Percentiles rank a stretch among this genome's conserved stretches.
Conservation (phyloP, 2,888 invertebrate species). For the Drosophila algonquin region DNA sequence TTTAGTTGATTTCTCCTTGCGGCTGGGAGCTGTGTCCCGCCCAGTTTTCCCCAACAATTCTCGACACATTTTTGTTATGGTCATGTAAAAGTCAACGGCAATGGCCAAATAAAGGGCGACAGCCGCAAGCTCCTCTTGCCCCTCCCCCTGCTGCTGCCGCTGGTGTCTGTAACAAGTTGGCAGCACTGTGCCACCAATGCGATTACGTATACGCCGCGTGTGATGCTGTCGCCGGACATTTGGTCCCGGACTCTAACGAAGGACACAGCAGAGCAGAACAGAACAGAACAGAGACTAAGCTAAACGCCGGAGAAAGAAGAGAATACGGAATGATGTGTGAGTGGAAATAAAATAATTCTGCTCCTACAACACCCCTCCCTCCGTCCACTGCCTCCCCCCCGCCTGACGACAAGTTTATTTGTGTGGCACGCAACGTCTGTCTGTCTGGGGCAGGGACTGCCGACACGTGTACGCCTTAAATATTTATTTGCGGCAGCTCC, state of each 20-base stretch:
- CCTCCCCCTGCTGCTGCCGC: neutral
- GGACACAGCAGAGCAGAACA: neutral
- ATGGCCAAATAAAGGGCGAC: conserved; percentile 65
- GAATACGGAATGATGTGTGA: conserved; percentile 46
- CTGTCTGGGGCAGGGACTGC: conserved; percentile 18
- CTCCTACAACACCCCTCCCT: neutral
- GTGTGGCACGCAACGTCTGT: conserved; percentile 25
- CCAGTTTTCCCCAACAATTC: conserved; percentile 39
- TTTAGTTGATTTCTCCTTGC: conserved; percentile 35
- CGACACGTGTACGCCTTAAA: conserved; percentile 43
- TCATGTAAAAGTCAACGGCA: conserved; percentile 69
- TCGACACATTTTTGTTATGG: conserved; percentile 64
- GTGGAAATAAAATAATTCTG: conserved; percentile 26
- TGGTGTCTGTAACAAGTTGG: conserved; percentile 61
- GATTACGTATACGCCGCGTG: conserved; percentile 75
- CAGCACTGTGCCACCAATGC: conserved; percentile 66
- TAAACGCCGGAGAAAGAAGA: conserved; percentile 33
- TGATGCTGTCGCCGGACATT: conserved; percentile 41
- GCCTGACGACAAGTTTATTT: conserved; percentile 25
- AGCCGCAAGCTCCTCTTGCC: neutral
- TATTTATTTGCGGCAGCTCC: conserved; percentile 40
- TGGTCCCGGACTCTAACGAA: neutral
- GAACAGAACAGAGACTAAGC: conserved; percentile 12
- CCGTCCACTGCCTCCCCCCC: neutral
- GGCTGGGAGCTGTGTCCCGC: too few relatives aligned